Evolutionary conservation across 1,140 invertebrate genomes (phyloP).

Genomic region (Pantala flavescens): DNA sequence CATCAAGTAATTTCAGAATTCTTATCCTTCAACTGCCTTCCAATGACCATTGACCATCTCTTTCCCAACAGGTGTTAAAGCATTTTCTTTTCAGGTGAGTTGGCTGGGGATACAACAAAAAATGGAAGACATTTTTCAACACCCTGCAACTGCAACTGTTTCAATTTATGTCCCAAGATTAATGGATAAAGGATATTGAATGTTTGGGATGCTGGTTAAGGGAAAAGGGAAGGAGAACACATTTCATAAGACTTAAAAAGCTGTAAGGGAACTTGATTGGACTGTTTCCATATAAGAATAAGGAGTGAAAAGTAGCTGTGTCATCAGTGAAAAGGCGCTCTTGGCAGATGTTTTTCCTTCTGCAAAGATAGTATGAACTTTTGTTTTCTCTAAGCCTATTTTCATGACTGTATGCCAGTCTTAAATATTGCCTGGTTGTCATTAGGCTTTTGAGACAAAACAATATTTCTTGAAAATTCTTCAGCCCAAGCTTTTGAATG

Average conservation of each 20-base stretch:
- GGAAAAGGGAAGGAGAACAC: not conserved
- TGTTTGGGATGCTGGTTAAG: slow-evolving; percentile 4
- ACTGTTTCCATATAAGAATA: not conserved
- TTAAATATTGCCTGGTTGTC: not conserved
- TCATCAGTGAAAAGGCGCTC: not conserved
- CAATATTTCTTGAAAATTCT: not conserved
- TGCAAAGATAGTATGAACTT: not conserved
- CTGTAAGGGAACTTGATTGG: not conserved
- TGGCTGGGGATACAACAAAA: not conserved
- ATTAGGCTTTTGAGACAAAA: not conserved
- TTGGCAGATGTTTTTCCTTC: not conserved
- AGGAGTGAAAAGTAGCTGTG: not conserved
- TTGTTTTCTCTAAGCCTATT: not conserved
- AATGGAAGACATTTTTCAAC: not conserved
- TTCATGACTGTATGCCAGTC: not conserved
- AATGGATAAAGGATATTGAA: not conserved
- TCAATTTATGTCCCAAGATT: not conserved
- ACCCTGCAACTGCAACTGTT: not conserved
- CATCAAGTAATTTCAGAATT: not conserved
- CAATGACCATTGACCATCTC: not conserved
- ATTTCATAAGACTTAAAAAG: not conserved
- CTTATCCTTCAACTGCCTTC: not conserved
- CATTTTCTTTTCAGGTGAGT: slow-evolving; percentile 9
- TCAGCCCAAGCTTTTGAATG: not conserved
- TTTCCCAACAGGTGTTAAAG: not conserved